Base-by-base conservation (phyloP, 2,888 invertebrate species). In the Hetaerina titia region DNA sequence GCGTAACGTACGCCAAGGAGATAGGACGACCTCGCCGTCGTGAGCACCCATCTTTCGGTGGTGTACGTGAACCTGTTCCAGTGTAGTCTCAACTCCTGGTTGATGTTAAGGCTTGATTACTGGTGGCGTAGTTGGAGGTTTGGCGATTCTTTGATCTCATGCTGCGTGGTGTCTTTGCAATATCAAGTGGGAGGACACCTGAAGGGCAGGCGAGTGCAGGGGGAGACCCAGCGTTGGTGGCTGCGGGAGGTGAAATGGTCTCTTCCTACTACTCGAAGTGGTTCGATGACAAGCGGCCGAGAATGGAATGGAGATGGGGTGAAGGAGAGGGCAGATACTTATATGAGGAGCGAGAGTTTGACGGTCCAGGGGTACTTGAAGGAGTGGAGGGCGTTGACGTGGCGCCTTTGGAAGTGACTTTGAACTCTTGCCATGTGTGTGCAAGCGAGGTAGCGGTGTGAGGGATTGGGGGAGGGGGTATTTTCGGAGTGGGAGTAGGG, bases 381-480 rank as follows among this genome's bases (percentile, higher is more conserved):
- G 89, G 56, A 92, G 45, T 19, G 90, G 9, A 19, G 45, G 64
- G 89, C 13, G 90, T 2, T 22, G 92, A 69, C 69, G 92, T 92
- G 92, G 56, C 74, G 92, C 22, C 92, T 92, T 92, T 69, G 45
- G 56, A 4, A 31, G 90, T 8, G 63, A 19, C 45, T n/a, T 56
- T 45, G 22, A 74, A 92, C 22, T 74, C 63, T 92, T 74, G 92
- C 56, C 92, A 8, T n/a, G 92, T 92, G 92, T n/a, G 56, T 56
- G 17, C 17, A 45, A 8, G 19, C 15, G 17, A 15, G 5, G 89
- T 8, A 0, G 57, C 22, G 9, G 58, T 25, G 81, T n/a, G 81
- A 81, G 89, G 89, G n/a, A 45, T 56, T 57, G 22, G 22, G 13
- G 81, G 81, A 31, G 17, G n/a, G 31, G n/a, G 81, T 9, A 5